phyloP scores from a whole-genome alignment of 2,888 invertebrate species.

The Masnerella sp. region DNA sequence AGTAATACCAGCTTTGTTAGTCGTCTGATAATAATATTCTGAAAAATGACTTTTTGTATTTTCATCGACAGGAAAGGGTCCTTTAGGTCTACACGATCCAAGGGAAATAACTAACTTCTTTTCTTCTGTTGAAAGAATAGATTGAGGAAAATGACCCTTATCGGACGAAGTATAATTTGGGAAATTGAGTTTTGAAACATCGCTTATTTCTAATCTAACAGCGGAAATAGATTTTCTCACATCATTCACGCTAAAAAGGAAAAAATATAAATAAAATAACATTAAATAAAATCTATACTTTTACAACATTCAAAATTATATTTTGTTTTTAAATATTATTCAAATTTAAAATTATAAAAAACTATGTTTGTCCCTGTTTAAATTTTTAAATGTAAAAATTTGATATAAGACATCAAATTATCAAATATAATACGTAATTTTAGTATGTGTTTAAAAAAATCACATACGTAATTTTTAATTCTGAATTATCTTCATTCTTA shows the following conservation, averaged over 20 bases:
- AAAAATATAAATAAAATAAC: background rate
- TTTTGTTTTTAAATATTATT: no score
- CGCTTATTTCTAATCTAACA: background rate
- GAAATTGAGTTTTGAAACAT: background rate
- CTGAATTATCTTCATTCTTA: no score
- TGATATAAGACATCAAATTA: no score
- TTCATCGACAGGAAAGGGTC: slow-evolving; percentile 35
- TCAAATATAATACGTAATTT: no score
- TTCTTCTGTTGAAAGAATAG: slow-evolving; percentile 14
- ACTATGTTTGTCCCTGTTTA: no score
- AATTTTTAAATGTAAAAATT: no score
- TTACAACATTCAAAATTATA: no score
- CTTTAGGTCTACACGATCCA: slow-evolving; percentile 34
- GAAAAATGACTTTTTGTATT: slow-evolving; percentile 28
- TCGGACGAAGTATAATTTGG: slow-evolving; percentile 20
- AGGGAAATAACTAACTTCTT: slow-evolving; percentile 31
- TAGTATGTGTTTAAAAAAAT: no score
- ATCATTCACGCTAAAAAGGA: background rate
- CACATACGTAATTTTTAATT: no score
- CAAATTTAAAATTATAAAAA: no score
- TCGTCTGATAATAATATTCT: slow-evolving; percentile 20
- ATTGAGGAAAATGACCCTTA: slow-evolving; percentile 26
- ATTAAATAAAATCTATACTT: no score
- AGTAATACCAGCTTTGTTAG: slow-evolving; percentile 31
- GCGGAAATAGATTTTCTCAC: background rate